A percentile compares a stretch with the other conserved stretches of the same genome.
Evolutionary conservation across 2,113 vertebrate species (phyloP).

Genomic region (Pleuronectes platessa): DNA sequence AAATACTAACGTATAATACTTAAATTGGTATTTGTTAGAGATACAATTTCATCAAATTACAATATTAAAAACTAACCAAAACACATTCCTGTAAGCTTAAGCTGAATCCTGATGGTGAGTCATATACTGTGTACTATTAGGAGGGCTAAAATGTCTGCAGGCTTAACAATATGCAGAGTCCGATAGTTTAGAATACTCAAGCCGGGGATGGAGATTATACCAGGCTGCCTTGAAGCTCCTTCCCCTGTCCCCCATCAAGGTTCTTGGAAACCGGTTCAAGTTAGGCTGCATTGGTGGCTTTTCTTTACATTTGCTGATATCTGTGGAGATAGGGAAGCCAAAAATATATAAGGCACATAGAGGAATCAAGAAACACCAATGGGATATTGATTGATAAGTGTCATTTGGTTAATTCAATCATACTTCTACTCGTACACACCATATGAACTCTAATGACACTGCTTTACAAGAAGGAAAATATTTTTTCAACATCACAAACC

Average conservation of each 20-base stretch:
- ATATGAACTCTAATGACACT: neutral
- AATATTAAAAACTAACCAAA: too few relatives aligned
- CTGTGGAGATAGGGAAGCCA: neutral
- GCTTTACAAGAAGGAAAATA: neutral
- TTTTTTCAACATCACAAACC: neutral
- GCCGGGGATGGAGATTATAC: neutral
- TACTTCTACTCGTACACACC: neutral
- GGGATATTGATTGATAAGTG: too few relatives aligned
- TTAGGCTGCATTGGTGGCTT: neutral
- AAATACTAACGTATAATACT: too few relatives aligned
- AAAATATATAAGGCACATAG: neutral
- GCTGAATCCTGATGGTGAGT: too few relatives aligned
- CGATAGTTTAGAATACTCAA: neutral
- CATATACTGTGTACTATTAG: too few relatives aligned
- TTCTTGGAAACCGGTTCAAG: neutral
- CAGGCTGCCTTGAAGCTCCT: neutral
- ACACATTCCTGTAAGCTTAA: too few relatives aligned
- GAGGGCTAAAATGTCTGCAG: too few relatives aligned
- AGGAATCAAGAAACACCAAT: neutral
- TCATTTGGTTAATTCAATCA: too few relatives aligned
- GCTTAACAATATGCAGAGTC: too few relatives aligned
- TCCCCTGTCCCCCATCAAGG: neutral
- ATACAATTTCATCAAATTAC: too few relatives aligned
- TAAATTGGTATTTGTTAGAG: too few relatives aligned
- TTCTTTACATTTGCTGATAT: conserved; percentile 1